Evolutionary conservation across 2,113 vertebrate genomes (phyloP), one percentile per base, ranked within the genome.

Genomic region (Oxyura jamaicensis): DNA sequence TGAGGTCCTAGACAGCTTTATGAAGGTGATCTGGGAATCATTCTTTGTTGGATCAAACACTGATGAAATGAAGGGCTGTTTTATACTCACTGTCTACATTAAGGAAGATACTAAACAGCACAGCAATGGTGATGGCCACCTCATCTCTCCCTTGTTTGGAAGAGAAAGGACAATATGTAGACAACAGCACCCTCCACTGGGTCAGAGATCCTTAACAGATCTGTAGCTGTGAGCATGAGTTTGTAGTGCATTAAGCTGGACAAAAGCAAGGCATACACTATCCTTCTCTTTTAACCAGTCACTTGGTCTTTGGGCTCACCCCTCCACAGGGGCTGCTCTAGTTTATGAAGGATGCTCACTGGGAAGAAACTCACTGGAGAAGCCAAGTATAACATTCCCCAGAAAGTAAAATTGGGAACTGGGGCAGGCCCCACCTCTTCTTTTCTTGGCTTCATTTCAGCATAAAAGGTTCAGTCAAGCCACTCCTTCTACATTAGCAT

Each of bases 111-210:
- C 33, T 39, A 52, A 81, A 46, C 0, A 0, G 26, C 14, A 36
- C 35, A 68, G 73, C 35, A 78, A 42, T 20, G 56, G 13, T 35
- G 36, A 72, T n/a, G 53, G 28, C 8, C 23, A 28, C 4, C 0
- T 50, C 33, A 33, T 56, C 48, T 23, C 39, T 26, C 22, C 35
- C 25, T 8, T 35, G 4, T 4, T 55, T 31, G 22, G 66, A 87
- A 48, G 31, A 92, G 74, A 74, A 84, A 86, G 60, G 26, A 72
- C 22, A 68, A 90, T 26, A 28, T 2, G 1, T 6, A 81, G 66
- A 65, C 52, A 95, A 72, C 23, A 83, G 86, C 79, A 88, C 76
- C 80, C 48, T 83, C 72, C 93, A 50, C 88, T 68, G 76, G 60
- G 39, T 17, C 65, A 65, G 46, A 6, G 42, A 81, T 36, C 52